These are phyloP conservation scores for Nematopogon swammerdamellus DNA, from an alignment of 2,888 invertebrate genomes.

Conservation along the genomic window DNA sequence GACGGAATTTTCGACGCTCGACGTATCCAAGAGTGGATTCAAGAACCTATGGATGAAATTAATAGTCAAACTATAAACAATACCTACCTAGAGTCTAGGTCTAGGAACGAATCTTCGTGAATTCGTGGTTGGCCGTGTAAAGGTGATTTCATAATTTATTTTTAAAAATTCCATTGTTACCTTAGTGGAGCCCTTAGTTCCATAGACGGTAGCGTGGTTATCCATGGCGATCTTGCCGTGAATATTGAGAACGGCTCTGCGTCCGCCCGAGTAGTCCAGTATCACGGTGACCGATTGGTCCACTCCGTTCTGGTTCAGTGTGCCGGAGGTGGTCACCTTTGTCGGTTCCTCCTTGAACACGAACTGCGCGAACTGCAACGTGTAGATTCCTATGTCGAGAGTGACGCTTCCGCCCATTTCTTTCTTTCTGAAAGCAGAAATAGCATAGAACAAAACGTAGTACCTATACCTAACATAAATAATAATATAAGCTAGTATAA, in stretches of 20 bases:
- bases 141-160: no score
- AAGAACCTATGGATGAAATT: no score
- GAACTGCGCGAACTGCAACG: slow-evolving; percentile 68
- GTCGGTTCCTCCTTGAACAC: slow-evolving; percentile 68
- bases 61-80: no score
- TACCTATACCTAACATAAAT: no score
- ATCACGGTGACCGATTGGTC: slow-evolving; percentile 63
- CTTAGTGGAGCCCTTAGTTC: slow-evolving; percentile 62
- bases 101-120: no score
- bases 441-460: no score
- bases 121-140: no score
- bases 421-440: slow-evolving; percentile 47
- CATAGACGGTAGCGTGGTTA: slow-evolving; percentile 62
- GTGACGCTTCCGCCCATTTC: slow-evolving; percentile 75
- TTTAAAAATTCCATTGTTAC: no score
- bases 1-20: no score
- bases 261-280: slow-evolving; percentile 58
- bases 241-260: slow-evolving; percentile 59
- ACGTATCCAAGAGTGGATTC: no score
- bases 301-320: slow-evolving; percentile 66
- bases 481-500: no score
- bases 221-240: slow-evolving; percentile 45
- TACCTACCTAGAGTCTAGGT: no score
- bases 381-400: slow-evolving; percentile 76
- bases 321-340: slow-evolving; percentile 65